These are phyloP conservation scores for Drosophila miranda DNA, from an alignment of 1,140 invertebrate species.

Conservation along the genomic window DNA sequence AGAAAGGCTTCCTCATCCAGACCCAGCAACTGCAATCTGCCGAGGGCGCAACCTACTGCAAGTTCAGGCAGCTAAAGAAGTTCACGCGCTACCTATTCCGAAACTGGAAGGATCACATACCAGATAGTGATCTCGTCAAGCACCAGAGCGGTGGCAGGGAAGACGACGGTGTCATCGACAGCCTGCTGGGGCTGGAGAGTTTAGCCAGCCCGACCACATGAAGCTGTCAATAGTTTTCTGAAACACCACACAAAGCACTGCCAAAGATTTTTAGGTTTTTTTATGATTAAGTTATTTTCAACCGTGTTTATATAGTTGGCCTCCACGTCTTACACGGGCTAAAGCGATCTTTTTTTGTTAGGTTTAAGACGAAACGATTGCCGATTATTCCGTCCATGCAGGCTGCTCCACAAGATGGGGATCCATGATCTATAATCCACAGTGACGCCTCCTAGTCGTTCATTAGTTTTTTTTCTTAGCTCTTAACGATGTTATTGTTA, in stretches of 20 bases:
- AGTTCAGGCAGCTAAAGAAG: slow-evolving; percentile 94
- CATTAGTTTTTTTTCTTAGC: slow-evolving; percentile 44
- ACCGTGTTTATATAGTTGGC: too few species aligned
- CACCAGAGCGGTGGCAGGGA: slow-evolving; percentile 32
- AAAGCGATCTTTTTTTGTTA: slow-evolving; percentile 40
- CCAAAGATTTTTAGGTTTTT: slow-evolving; percentile 69
- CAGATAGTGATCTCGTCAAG: slow-evolving; percentile 86
- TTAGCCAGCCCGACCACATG: slow-evolving; percentile 36
- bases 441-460: slow-evolving; percentile 61
- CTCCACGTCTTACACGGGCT: too few species aligned
- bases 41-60: slow-evolving; percentile 96
- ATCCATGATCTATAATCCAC: slow-evolving; percentile 11
- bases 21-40: slow-evolving; percentile 95
- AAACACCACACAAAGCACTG: slow-evolving; percentile 51
- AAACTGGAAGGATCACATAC: slow-evolving; percentile 96
- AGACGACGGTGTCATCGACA: slow-evolving; percentile 35
- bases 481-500: slow-evolving; percentile 59
- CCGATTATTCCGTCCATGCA: slow-evolving; percentile 65
- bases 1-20: slow-evolving; percentile 95
- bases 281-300: too few species aligned
- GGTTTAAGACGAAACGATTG: slow-evolving; percentile 45
- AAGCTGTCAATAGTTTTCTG: not conserved
- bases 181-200: slow-evolving; percentile 24
- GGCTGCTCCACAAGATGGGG: slow-evolving; percentile 32
- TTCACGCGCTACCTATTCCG: slow-evolving; percentile 95